A percentile compares a stretch with the other conserved stretches of the same genome.
Conservation (phyloP, 2,888 invertebrate genomes). For the Volucella zonaria region DNA sequence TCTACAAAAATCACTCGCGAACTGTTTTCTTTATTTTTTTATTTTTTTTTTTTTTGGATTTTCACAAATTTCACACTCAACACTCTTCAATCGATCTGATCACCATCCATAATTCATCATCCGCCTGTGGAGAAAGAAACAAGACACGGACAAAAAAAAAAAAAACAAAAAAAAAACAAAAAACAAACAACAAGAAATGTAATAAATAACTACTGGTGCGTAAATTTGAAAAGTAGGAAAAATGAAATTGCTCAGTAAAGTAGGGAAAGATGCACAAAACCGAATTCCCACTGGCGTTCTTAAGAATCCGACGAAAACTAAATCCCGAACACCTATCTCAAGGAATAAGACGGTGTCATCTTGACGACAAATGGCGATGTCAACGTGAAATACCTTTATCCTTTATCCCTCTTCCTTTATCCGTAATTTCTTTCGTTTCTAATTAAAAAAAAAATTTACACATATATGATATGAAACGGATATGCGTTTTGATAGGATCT, state of each 20-base stretch:
- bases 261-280: constrained; percentile 30
- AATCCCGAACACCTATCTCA: constrained; percentile 58
- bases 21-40: constrained; percentile 4
- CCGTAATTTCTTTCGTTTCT: constrained; percentile 35
- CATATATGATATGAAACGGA: not conserved
- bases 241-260: constrained; percentile 9
- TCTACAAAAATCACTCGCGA: constrained; percentile 19
- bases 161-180: constrained; percentile 56
- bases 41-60: constrained; percentile 12
- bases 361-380: constrained; percentile 63
- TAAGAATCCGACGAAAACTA: constrained; percentile 69
- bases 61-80: not conserved
- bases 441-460: constrained; percentile 62
- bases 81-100: constrained; percentile 53
- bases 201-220: constrained; percentile 47
- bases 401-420: constrained; percentile 35
- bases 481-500: constrained; percentile 56
- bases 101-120: constrained; percentile 66
- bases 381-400: constrained; percentile 30
- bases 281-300: constrained; percentile 41
- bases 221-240: not conserved
- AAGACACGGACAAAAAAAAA: constrained; percentile 55
- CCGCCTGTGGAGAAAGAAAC: constrained; percentile 45
- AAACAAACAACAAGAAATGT: constrained; percentile 12
- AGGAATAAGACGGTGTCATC: constrained; percentile 66